phyloP scores from a whole-genome alignment of 1,140 invertebrate species.

The Bombus impatiens region DNA sequence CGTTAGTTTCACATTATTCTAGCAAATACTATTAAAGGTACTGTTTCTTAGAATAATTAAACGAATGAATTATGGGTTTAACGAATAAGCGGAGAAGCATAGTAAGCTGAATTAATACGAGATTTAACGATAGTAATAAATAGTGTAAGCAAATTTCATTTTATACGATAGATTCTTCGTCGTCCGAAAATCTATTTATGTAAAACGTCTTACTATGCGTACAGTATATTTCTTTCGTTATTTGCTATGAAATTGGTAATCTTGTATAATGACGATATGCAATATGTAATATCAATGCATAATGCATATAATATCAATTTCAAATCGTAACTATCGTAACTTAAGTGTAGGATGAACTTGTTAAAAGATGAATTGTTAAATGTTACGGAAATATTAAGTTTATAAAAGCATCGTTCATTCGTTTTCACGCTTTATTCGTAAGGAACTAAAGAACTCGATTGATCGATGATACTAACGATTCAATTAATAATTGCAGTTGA shows the following conservation, averaged over 20 bases:
- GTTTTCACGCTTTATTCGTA: background rate
- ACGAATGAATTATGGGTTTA: background rate
- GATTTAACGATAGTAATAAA: too few species aligned
- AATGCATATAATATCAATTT: too few species aligned
- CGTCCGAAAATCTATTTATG: background rate
- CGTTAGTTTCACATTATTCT: background rate
- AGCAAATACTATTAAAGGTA: too few species aligned
- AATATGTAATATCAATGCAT: background rate
- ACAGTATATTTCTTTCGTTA: background rate
- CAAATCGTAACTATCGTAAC: too few species aligned
- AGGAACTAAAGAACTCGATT: background rate
- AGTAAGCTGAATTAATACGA: too few species aligned
- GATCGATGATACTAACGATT: background rate
- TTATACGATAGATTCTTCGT: too few species aligned
- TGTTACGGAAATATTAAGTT: too few species aligned
- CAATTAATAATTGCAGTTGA: slow-evolving; percentile 63
- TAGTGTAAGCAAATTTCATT: too few species aligned
- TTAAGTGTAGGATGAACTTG: background rate
- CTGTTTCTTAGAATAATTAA: too few species aligned
- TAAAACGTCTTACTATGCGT: background rate
- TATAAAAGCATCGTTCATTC: background rate
- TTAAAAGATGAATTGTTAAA: too few species aligned
- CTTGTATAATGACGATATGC: background rate
- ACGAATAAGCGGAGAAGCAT: background rate
- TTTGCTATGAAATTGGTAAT: background rate